Percentiles rank a stretch among this genome's conserved stretches.
Conservation (phyloP, 1,140 invertebrate species). For the Atta cephalotes region DNA sequence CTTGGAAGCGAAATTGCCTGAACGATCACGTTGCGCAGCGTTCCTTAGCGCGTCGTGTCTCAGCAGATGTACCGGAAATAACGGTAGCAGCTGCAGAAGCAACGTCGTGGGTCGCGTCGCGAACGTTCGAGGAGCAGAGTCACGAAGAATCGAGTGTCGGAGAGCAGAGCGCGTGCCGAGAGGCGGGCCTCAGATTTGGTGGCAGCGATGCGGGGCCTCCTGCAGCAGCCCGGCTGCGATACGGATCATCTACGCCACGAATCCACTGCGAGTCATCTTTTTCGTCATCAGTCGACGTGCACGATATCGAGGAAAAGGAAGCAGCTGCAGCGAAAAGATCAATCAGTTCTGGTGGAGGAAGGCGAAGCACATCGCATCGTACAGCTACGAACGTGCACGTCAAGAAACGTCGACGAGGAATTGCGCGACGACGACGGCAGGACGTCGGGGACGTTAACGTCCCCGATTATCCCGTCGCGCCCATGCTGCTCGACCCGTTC, state of each 20-base stretch:
- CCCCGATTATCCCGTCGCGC: conserved; percentile 76
- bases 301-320: conserved; percentile 9
- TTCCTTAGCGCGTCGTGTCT: background rate
- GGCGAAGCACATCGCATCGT: conserved; percentile 8
- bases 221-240: conserved; percentile 76
- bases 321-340: background rate
- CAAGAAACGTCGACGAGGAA: conserved; percentile 51
- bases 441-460: conserved; percentile 80
- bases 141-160: conserved; percentile 41
- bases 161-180: conserved; percentile 61
- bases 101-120: background rate
- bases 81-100: conserved; percentile 3
- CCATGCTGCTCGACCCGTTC: conserved; percentile 82
- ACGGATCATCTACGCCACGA: conserved; percentile 62
- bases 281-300: conserved; percentile 35
- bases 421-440: conserved; percentile 67
- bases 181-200: conserved; percentile 76
- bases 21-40: conserved; percentile 9
- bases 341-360: conserved; percentile 6
- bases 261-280: conserved; percentile 31
- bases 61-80: conserved; percentile 20
- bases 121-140: background rate
- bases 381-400: conserved; percentile 16
- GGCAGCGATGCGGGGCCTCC: conserved; percentile 82
- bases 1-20: conserved; percentile 18